A percentile compares a stretch with the other conserved stretches of the same genome.
These are phyloP conservation scores for Brachyalestes nurse DNA, from an alignment of 2,797 vertebrate genomes.

Conservation along the genomic window DNA sequence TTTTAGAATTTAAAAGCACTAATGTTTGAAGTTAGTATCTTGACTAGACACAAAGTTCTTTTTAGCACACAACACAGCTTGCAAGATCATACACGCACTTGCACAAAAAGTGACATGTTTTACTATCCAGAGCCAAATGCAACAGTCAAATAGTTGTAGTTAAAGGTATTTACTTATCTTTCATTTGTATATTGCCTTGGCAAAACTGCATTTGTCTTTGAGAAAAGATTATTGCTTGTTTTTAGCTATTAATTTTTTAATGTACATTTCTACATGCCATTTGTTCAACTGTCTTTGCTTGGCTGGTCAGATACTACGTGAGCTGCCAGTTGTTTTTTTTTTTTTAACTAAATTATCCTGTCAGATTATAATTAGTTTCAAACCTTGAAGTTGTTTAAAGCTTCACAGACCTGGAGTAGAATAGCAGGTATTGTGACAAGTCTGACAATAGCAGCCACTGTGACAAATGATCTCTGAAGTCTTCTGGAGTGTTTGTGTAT, in stretches of 20 bases:
- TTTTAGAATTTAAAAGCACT: neutral
- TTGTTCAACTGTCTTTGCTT: neutral
- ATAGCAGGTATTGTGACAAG: neutral
- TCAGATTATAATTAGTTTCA: conserved; percentile 39
- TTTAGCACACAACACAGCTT: no score
- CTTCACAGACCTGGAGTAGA: neutral
- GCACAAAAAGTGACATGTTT: neutral
- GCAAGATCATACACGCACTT: neutral
- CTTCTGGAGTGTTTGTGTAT: conserved; percentile 3
- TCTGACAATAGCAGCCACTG: conserved; percentile 5
- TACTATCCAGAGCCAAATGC: neutral
- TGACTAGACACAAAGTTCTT: neutral
- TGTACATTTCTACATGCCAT: neutral
- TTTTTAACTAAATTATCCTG: conserved; percentile 39
- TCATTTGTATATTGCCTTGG: neutral
- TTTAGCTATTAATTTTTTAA: neutral
- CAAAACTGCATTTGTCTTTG: neutral
- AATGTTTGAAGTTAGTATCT: neutral
- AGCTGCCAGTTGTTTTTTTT: neutral
- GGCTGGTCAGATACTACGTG: neutral
- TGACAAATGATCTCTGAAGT: conserved; percentile 14
- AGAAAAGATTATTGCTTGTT: neutral
- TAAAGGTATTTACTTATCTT: neutral
- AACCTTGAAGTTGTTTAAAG: conserved; percentile 4
- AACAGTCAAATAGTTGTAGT: neutral